A percentile compares a stretch with the other conserved stretches of the same genome.
Evolutionary conservation across 2,113 vertebrate genomes (phyloP).

Genomic region (Mesitornis unicolor): DNA sequence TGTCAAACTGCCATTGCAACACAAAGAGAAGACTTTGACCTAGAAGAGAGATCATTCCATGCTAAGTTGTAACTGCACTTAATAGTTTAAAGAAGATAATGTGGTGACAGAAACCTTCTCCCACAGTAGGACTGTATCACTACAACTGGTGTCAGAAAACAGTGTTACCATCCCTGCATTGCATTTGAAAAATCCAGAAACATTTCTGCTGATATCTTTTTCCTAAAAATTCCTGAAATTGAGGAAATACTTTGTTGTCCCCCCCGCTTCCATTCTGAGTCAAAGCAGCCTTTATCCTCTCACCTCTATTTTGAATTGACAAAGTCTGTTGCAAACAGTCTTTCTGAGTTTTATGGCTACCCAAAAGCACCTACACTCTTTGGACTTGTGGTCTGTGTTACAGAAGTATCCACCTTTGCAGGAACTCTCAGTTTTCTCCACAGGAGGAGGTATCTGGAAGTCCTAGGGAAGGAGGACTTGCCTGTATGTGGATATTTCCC

Average conservation of each 20-base stretch:
- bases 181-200: neutral
- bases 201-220: neutral
- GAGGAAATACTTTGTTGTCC: neutral
- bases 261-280: neutral
- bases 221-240: neutral
- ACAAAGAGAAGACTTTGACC: neutral
- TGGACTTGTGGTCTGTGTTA: neutral
- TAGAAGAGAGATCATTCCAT: neutral
- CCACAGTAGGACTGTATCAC: neutral
- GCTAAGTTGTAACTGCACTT: neutral
- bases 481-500: neutral
- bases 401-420: neutral
- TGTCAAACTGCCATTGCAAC: neutral
- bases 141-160: rapidly evolving
- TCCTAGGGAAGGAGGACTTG: neutral
- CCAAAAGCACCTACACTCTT: neutral
- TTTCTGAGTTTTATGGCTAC: neutral
- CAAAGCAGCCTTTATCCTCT: neutral
- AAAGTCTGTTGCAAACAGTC: neutral
- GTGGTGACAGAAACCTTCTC: neutral
- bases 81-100: neutral
- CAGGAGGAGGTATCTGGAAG: neutral
- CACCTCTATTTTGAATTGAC: neutral
- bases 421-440: neutral
- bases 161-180: neutral